phyloP scores from a whole-genome alignment of 2,113 vertebrate genomes.

The Vombatus ursinus region DNA sequence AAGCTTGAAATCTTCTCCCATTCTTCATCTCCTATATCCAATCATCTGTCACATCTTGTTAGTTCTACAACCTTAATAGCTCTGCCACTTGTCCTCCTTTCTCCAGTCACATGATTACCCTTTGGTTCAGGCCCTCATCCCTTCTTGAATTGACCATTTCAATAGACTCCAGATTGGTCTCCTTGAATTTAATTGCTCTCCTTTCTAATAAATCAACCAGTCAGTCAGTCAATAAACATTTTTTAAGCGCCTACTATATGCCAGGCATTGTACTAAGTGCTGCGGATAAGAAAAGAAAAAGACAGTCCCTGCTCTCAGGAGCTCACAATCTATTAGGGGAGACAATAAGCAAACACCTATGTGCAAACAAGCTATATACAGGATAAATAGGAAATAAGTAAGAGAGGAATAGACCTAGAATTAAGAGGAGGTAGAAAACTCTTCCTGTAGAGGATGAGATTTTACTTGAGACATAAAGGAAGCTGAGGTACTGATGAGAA shows the following conservation, averaged over 20 bases:
- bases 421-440: not conserved
- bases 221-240: not conserved
- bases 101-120: not conserved
- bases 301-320: not conserved
- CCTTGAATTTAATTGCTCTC: not conserved
- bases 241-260: not conserved
- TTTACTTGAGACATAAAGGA: not conserved
- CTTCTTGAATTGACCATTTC: not conserved
- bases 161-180: not conserved
- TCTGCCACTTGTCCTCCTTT: not conserved
- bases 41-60: not conserved
- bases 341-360: not conserved
- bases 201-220: not conserved
- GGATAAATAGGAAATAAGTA: not conserved
- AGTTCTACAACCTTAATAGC: not conserved
- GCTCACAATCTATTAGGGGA: not conserved
- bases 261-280: not conserved
- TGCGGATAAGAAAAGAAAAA: not conserved
- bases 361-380: not conserved
- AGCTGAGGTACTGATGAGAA: not conserved
- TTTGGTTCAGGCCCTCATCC: not conserved
- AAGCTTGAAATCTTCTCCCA: not conserved
- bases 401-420: not conserved
- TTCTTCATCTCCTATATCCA: not conserved
- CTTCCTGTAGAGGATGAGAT: not conserved